These are phyloP conservation scores for Halisarca cf. caerulea DNA, from an alignment of 37 sponge, comb jelly and placozoan genomes.

Conservation along the genomic window DNA sequence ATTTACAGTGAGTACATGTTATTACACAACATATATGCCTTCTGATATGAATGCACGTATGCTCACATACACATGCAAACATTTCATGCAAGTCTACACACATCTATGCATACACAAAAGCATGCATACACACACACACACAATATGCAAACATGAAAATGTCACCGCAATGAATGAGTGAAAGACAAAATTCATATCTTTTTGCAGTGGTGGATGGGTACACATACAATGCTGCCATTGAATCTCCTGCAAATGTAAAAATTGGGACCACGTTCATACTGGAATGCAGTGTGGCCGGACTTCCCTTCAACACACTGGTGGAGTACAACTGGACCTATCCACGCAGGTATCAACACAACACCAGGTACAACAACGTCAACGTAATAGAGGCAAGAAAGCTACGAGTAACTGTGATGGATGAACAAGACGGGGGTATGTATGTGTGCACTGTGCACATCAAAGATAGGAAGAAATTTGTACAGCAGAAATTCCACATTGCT, in stretches of 20 bases:
- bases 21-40: too few relatives aligned
- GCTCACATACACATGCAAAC: too few relatives aligned
- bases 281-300: background rate
- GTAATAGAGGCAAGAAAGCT: background rate
- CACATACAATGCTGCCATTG: background rate
- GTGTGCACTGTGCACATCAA: background rate
- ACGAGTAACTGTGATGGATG: background rate
- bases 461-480: background rate
- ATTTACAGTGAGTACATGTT: too few relatives aligned
- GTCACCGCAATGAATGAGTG: too few relatives aligned
- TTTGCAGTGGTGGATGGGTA: background rate
- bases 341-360: background rate
- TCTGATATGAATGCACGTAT: too few relatives aligned
- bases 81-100: too few relatives aligned
- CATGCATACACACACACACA: too few relatives aligned
- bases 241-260: background rate
- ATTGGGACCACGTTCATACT: background rate
- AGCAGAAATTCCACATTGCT: background rate
- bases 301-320: background rate
- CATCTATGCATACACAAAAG: too few relatives aligned
- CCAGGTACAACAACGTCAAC: background rate
- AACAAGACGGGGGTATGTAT: background rate
- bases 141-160: too few relatives aligned
- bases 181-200: too few relatives aligned
- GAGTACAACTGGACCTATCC: conserved; percentile 1